A percentile compares a stretch with the other conserved stretches of the same genome.
These are phyloP conservation scores for Diphyllodes magnificus DNA, from an alignment of 2,113 vertebrate species.

Conservation along the genomic window DNA sequence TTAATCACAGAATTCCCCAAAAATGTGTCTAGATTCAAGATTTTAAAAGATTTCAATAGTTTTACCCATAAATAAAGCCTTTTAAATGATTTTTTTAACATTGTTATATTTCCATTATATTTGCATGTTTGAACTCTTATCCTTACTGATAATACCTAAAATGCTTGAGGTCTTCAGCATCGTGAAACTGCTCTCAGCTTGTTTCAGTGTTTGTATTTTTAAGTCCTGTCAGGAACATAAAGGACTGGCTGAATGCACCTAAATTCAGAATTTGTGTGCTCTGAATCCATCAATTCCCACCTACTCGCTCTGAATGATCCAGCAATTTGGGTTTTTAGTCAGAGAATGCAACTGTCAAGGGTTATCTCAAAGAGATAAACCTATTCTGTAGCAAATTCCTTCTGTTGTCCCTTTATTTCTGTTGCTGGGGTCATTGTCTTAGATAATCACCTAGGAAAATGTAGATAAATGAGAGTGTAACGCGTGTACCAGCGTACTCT, in stretches of 20 bases:
- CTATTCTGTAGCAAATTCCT: neutral
- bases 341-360: neutral
- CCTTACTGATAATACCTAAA: neutral
- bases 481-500: accelerated
- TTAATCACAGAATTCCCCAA: neutral
- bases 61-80: accelerated
- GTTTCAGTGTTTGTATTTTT: neutral
- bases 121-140: neutral
- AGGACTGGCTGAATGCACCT: neutral
- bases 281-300: neutral
- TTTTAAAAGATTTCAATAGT: neutral
- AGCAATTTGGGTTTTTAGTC: neutral
- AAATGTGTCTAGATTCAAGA: neutral
- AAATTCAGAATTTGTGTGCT: neutral
- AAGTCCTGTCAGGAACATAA: neutral
- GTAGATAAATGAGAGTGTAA: neutral
- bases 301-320: neutral
- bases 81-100: neutral
- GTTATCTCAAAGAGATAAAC: neutral
- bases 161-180: neutral
- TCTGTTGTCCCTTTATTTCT: neutral
- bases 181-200: neutral
- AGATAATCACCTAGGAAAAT: neutral
- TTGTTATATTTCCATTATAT: neutral
- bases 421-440: neutral